Conservation (phyloP, 1,140 invertebrate species). For the Drosophila lowei region DNA sequence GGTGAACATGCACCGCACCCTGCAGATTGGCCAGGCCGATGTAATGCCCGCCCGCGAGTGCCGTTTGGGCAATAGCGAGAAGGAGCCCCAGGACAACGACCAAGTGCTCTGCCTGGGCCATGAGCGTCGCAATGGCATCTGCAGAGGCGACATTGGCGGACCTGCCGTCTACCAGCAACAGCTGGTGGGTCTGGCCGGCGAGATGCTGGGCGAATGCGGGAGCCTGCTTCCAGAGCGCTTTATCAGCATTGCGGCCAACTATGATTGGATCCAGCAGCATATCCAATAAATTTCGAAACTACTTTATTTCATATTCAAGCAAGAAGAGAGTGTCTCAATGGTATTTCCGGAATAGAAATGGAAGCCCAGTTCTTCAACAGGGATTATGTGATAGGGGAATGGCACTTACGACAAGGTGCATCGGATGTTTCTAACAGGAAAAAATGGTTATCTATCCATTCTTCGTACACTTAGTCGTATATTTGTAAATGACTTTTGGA, state of each 20-base stretch:
- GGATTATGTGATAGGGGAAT: no score
- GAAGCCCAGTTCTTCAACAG: no score
- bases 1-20: conserved; percentile 51
- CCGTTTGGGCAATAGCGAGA: conserved; percentile 10
- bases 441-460: no score
- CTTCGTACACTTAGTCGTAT: no score
- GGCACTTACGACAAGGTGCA: no score
- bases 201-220: conserved; percentile 64
- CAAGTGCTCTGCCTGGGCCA: conserved; percentile 69
- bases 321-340: no score
- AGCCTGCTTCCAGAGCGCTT: conserved; percentile 66
- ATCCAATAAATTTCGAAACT: conserved; percentile 43
- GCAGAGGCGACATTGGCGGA: conserved; percentile 66
- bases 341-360: no score
- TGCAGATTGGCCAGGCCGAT: conserved; percentile 55
- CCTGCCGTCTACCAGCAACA: conserved; percentile 58
- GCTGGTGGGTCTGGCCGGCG: conserved; percentile 64
- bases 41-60: conserved; percentile 37
- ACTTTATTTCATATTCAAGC: background rate
- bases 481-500: no score
- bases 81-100: conserved; percentile 20
- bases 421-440: no score
- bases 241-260: conserved; percentile 63
- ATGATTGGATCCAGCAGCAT: conserved; percentile 63
- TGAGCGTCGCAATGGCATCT: conserved; percentile 61